Evolutionary conservation across 2,797 vertebrate genomes (phyloP).

Genomic region (Tapirus indicus): DNA sequence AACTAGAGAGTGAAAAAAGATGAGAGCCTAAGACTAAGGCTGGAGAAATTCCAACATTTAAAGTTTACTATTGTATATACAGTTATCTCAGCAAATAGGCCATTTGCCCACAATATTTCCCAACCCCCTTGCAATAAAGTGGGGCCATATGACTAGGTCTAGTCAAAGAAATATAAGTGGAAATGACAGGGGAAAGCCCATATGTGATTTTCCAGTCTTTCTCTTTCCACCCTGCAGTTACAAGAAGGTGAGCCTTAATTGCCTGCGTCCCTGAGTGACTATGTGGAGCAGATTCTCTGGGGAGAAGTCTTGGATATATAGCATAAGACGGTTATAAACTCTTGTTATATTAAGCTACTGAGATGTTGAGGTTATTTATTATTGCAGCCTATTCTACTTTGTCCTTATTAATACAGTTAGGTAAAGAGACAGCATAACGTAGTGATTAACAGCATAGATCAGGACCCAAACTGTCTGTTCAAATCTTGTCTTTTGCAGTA

Average conservation of each 20-base stretch:
- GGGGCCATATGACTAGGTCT: not conserved
- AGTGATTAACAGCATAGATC: not conserved
- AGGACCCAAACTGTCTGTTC: not conserved
- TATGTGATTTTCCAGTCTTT: not conserved
- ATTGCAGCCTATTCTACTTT: not conserved
- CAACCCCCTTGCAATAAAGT: not conserved
- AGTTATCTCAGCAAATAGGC: not conserved
- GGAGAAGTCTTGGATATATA: not conserved
- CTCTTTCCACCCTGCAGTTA: not conserved
- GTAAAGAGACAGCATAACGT: not conserved
- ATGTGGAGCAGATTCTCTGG: not conserved
- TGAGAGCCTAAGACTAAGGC: not conserved
- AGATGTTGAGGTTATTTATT: not conserved
- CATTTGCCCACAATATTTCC: not conserved
- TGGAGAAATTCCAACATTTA: not conserved
- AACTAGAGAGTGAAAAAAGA: not conserved
- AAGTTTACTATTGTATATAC: not conserved
- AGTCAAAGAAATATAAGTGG: not conserved
- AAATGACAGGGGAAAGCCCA: not conserved
- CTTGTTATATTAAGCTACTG: not conserved
- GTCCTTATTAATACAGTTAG: not conserved
- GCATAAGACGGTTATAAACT: not conserved
- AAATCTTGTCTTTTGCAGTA: constrained; percentile 13
- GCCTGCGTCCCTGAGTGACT: not conserved
- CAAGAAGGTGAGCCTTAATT: not conserved